Evolutionary conservation across 2,888 invertebrate species (phyloP), one percentile per base, ranked within the genome.

Genomic region (Sminthurinus aureus): DNA sequence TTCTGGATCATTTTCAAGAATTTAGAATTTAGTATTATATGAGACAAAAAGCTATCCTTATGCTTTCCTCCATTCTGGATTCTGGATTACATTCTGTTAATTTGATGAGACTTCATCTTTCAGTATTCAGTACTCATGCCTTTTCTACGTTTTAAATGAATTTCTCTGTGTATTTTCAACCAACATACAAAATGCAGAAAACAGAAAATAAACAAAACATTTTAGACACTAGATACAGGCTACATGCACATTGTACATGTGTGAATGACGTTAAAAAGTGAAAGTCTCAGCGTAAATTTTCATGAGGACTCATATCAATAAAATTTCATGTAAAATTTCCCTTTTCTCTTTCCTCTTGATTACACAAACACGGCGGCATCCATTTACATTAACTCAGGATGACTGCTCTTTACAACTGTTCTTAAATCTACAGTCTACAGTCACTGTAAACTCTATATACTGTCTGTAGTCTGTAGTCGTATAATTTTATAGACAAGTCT

Each of bases 281-380:
- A 67, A 73, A 75, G 64, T 22, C 66, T 81, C n/a, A 18, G 81
- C 75, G 75, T 76, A 81, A 81, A 75, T 38, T 81, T 81, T 67
- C 38, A 81, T 81, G 66, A n/a, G 64, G 20, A 8, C 52, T 66
- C 38, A 74, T 81, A 26, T 26, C 52, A 51, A 81, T 81, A 81
- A 81, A 67, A 79, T 51, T 79, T 79, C 51, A 69, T 71, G 79
- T 50, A 20, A 71, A 69, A 79, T 71, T 71, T 71, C 52, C 38
- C 52, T 22, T 52, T 71, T 71, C 71, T 38, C 38, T 38, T 38
- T 38, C 38, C 38, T 6, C 38, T 38, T 38, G 38, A 38, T 38
- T 38, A 38, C 38, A 38, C 38, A 38, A 38, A 38, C 38, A 38
- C 6, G 38, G 6, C 6, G 38, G 6, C 38, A 38, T 38, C 38